A percentile compares a stretch with the other conserved stretches of the same genome.
Evolutionary conservation across 2,888 invertebrate species (phyloP).

Genomic region (Petrolisthes manimaculis): DNA sequence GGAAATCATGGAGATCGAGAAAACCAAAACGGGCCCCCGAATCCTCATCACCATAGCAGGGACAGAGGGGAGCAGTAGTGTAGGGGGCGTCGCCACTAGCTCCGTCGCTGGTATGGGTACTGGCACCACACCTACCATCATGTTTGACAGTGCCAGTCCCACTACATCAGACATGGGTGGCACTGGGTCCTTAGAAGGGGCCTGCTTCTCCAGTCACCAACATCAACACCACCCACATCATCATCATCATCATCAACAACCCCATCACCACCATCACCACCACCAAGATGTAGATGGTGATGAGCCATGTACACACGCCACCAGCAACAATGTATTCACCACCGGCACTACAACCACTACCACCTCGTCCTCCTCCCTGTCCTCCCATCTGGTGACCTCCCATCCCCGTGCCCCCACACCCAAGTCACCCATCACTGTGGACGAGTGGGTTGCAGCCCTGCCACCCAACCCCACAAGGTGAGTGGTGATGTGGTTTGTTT

Average conservation of each 20-base stretch:
- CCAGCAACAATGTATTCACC: not conserved
- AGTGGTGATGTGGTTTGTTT: not conserved
- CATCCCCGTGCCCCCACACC: constrained; percentile 50
- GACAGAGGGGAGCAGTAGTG: not conserved
- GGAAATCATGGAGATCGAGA: not conserved
- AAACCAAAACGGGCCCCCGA: constrained; percentile 20
- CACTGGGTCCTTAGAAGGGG: constrained; percentile 25
- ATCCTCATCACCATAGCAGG: constrained; percentile 41
- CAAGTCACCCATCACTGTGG: constrained; percentile 57
- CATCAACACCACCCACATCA: not conserved
- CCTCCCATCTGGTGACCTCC: constrained; percentile 28
- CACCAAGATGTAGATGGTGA: too few species aligned
- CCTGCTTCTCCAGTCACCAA: not conserved
- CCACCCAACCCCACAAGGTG: constrained; percentile 44
- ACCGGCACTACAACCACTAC: not conserved
- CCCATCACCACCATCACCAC: too few species aligned
- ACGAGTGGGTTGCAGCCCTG: constrained; percentile 58
- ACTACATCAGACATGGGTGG: constrained; percentile 10
- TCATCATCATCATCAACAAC: too few species aligned
- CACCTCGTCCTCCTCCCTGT: constrained; percentile 22
- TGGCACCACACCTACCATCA: constrained; percentile 19
- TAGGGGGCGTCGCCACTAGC: not conserved
- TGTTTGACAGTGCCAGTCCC: constrained; percentile 38
- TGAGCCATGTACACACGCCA: not conserved
- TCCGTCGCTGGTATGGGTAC: not conserved